Base-by-base conservation (phyloP, 2,888 invertebrate genomes). In the Drosophila meridiana region DNA sequence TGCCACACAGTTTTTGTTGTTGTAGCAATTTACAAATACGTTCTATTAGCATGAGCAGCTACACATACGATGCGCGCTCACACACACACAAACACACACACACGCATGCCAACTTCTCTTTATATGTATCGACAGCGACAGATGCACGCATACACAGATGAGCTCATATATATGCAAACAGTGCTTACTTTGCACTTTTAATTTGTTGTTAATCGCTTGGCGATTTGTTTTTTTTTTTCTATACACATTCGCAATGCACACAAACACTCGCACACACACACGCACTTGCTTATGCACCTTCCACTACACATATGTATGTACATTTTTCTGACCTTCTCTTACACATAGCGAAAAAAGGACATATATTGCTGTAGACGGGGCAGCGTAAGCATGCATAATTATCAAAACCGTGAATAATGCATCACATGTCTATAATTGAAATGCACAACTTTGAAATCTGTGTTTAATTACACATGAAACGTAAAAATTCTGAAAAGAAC, bases 261-360 rank as follows among this genome's bases (percentile, higher is more conserved):
- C 56, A 56, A 56, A 69, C 50, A 62, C 56, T 62, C 56, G 52
- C 66, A 48, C 55, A 61, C 63, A 14, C 68, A 69, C 55, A 74
- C 65, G 56, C 32, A 72, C 80, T 78, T 69, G 78, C 80, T 76
- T 80, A 76, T 78, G 80, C 78, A 78, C 67, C 81, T 76, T 75
- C 66, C 34, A 73, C 66, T 69, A 69, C 58, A 77, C 58, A 47
- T 73, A 73, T 66, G 69, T 79, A 82, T 88, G 90, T 83, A 90
- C 78, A 87, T 73, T 89, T 88, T 86, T 88, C 84, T 88, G 83
- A 83, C 83, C 83, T 82, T 81, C 81, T 86, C 80, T 73, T 82
- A 66, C 83, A 81, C 70, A 77, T 69, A 63, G 77, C 58, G 59
- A 68, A 62, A 64, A 76, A 76, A 79, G 65, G 30, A 55, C 48